A percentile compares a stretch with the other conserved stretches of the same genome.
Evolutionary conservation across 2,888 invertebrate species (phyloP).

Genomic region (Hydroisotoma schaefferi): DNA sequence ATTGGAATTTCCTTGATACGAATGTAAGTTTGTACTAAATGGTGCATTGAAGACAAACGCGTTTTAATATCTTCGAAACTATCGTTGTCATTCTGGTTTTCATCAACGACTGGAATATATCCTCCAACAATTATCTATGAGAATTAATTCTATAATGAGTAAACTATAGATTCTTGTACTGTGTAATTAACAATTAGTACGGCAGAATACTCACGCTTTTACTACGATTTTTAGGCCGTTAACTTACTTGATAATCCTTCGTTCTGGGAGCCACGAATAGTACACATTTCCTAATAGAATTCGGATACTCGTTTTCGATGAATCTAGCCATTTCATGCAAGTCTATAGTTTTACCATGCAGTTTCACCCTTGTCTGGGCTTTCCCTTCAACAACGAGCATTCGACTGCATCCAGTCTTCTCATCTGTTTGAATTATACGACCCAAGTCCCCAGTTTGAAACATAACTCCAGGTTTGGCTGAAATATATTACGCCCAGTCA

Average conservation of each 20-base stretch:
- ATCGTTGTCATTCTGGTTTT: neutral
- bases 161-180: neutral
- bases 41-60: neutral
- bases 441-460: constrained; percentile 9
- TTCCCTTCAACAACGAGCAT: constrained; percentile 2
- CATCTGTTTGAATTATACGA: neutral
- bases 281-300: neutral
- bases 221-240: neutral
- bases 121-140: neutral
- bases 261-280: neutral
- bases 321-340: neutral
- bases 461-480: neutral
- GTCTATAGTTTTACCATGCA: neutral
- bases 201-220: neutral
- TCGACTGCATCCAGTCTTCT: neutral
- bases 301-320: neutral
- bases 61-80: neutral
- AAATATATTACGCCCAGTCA: no score
- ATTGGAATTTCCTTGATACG: neutral
- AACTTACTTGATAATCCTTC: constrained; percentile 1
- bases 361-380: neutral
- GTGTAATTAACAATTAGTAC: no score
- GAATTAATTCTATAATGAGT: neutral
- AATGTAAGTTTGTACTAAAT: no score
- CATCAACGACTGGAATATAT: neutral